A percentile compares a stretch with the other conserved stretches of the same genome.
These are phyloP conservation scores for Archegozetes longisetosus DNA, from an alignment of 1,140 invertebrate species.

Conservation along the genomic window DNA sequence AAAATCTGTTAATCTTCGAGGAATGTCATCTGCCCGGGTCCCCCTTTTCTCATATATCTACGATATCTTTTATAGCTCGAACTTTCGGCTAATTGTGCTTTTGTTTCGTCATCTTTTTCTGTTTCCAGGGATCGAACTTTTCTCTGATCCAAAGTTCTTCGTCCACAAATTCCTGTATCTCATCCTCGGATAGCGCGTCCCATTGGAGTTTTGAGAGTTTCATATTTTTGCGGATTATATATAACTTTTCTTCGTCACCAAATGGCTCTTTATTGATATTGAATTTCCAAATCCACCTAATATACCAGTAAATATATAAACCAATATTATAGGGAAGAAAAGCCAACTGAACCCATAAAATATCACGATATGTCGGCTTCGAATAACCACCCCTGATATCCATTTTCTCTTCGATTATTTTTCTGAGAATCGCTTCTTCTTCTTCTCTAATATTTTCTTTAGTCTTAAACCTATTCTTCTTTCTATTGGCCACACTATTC, in stretches of 20 bases:
- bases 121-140: constrained; percentile 60
- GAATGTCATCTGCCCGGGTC: constrained; percentile 52
- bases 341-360: constrained; percentile 64
- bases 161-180: constrained; percentile 52
- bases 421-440: constrained; percentile 57
- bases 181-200: constrained; percentile 49
- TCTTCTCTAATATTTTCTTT: constrained; percentile 55
- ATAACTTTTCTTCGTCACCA: constrained; percentile 60
- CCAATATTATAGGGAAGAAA: constrained; percentile 53
- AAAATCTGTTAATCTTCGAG: constrained; percentile 57
- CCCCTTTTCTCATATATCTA: constrained; percentile 60
- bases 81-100: constrained; percentile 56
- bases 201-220: constrained; percentile 42
- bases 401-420: constrained; percentile 73
- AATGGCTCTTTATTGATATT: constrained; percentile 54
- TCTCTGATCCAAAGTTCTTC: constrained; percentile 62
- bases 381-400: constrained; percentile 77
- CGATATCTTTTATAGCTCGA: constrained; percentile 59
- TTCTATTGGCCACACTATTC: constrained; percentile 29
- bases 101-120: constrained; percentile 63
- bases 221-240: constrained; percentile 61
- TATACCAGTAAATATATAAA: constrained; percentile 32
- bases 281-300: constrained; percentile 63
- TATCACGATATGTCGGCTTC: constrained; percentile 53
- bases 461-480: constrained; percentile 28